phyloP scores from a whole-genome alignment of 2,888 invertebrate genomes.

The Eumerus sabulonum region DNA sequence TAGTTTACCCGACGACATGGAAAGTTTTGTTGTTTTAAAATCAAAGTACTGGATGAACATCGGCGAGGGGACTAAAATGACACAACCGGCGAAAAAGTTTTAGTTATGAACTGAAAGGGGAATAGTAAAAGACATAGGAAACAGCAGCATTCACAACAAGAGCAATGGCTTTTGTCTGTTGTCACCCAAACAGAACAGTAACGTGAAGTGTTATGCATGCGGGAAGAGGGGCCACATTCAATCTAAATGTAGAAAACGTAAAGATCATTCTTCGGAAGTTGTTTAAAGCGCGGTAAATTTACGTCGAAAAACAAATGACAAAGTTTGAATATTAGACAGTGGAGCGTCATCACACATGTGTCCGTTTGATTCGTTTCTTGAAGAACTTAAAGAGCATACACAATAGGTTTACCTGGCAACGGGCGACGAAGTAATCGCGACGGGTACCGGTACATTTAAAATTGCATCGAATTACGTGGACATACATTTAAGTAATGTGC shows the following conservation, averaged over 20 bases:
- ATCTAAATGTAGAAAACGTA: slow-evolving; percentile 20
- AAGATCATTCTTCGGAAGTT: slow-evolving; percentile 3
- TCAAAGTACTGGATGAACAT: slow-evolving; percentile 43
- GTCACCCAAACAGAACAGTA: slow-evolving; percentile 5
- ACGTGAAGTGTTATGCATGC: slow-evolving; percentile 32
- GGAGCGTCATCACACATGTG: slow-evolving; percentile 31
- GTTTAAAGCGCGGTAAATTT: slow-evolving; percentile 3
- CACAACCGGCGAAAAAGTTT: slow-evolving; percentile 3
- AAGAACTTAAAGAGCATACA: neutral
- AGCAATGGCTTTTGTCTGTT: too few species aligned
- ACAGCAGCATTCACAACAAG: slow-evolving; percentile 3
- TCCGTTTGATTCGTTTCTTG: slow-evolving; percentile 10
- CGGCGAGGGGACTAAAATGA: slow-evolving; percentile 16
- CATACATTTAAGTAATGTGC: slow-evolving; percentile 13
- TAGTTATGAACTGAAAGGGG: neutral
- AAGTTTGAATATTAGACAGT: slow-evolving; percentile 38
- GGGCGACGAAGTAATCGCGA: slow-evolving; percentile 22
- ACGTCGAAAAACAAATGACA: slow-evolving; percentile 4
- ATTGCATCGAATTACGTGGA: slow-evolving; percentile 18
- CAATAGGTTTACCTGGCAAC: slow-evolving; percentile 17
- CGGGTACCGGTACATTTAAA: slow-evolving; percentile 26
- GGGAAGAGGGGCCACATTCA: slow-evolving; percentile 32
- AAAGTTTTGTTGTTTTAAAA: slow-evolving; percentile 28
- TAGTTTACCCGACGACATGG: slow-evolving; percentile 44
- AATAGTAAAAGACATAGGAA: neutral